Percentiles rank a stretch among this genome's conserved stretches.
phyloP scores from a whole-genome alignment of 2,888 invertebrate species.

The Acleris sparsana region DNA sequence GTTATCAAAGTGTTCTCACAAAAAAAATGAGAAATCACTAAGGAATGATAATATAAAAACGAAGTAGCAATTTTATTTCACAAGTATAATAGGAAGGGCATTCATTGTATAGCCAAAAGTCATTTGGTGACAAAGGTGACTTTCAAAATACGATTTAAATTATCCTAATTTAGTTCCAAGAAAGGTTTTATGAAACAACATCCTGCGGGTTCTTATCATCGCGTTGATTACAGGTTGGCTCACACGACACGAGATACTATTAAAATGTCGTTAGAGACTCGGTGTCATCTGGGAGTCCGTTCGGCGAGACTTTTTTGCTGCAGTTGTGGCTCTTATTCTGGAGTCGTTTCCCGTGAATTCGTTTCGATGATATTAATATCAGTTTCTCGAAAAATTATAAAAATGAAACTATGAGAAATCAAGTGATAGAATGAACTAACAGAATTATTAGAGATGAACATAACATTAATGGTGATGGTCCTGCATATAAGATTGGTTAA shows the following conservation, averaged over 20 bases:
- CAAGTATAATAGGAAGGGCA: neutral
- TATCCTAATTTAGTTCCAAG: conserved; percentile 30
- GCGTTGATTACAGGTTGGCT: conserved; percentile 75
- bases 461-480: too few species aligned
- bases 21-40: too few species aligned
- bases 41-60: neutral
- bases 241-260: conserved; percentile 76
- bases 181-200: conserved; percentile 50
- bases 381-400: neutral
- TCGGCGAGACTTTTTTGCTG: conserved; percentile 76
- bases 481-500: too few species aligned
- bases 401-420: too few species aligned
- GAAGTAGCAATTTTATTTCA: conserved; percentile 13
- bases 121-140: conserved; percentile 33
- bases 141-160: conserved; percentile 35
- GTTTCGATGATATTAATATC: conserved; percentile 4
- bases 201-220: conserved; percentile 70
- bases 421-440: too few species aligned
- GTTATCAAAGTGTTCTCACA: too few species aligned
- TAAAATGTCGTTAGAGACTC: conserved; percentile 82
- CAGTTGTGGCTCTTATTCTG: conserved; percentile 50
- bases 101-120: conserved; percentile 12
- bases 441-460: too few species aligned
- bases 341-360: conserved; percentile 12
- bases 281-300: conserved; percentile 77